Conservation (phyloP, 2,797 vertebrate species). For the Crenichthys baileyi region DNA sequence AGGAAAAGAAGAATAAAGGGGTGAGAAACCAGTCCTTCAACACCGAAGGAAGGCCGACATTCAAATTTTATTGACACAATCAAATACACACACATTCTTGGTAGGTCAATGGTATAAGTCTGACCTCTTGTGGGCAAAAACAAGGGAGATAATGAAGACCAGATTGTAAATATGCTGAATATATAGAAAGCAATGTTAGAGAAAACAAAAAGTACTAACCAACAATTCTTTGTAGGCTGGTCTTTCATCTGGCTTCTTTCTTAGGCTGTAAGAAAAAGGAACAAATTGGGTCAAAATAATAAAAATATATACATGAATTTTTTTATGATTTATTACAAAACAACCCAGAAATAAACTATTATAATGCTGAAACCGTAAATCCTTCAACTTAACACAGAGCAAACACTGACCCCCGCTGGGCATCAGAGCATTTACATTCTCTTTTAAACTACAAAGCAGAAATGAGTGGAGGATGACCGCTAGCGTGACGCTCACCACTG, state of each 20-base stretch:
- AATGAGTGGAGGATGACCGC: not conserved
- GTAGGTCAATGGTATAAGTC: constrained; percentile 28
- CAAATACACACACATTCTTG: not conserved
- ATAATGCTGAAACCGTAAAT: not conserved
- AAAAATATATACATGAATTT: not conserved
- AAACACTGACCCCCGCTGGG: constrained; percentile 66
- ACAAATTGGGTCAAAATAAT: constrained; percentile 6
- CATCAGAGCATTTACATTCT: not conserved
- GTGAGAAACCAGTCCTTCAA: not conserved
- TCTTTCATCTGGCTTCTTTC: constrained; percentile 98
- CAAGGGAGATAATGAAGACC: not conserved
- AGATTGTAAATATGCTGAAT: not conserved
- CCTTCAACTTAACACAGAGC: constrained; percentile 3
- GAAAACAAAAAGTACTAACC: constrained; percentile 80
- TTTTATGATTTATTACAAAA: not conserved
- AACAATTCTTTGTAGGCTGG: constrained; percentile 98
- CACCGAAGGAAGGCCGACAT: not conserved
- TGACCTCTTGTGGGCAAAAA: constrained; percentile 68
- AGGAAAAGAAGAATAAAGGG: not conserved
- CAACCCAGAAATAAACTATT: not conserved
- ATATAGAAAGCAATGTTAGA: constrained; percentile 4
- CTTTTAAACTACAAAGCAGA: not conserved
- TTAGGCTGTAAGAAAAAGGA: constrained; percentile 86
- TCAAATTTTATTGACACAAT: not conserved
- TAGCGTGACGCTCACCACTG: constrained; percentile 86